Conservation (phyloP, 2,797 vertebrate genomes). For the Falco naumanni region DNA sequence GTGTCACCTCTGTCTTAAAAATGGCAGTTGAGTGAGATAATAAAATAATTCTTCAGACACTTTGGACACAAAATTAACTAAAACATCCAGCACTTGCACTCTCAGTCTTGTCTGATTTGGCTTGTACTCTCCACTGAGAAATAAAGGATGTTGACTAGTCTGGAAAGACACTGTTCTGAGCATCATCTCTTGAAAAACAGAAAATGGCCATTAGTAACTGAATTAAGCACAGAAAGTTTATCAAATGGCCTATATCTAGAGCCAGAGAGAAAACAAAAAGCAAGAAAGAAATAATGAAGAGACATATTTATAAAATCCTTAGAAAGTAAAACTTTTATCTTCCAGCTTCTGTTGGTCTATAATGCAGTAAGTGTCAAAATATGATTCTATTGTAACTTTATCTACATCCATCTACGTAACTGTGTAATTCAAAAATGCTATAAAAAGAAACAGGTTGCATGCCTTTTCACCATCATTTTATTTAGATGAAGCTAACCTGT, state of each 20-base stretch:
- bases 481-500: not conserved
- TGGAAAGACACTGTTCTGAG: not conserved
- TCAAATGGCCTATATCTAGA: not conserved
- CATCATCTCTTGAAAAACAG: not conserved
- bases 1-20: not conserved
- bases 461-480: not conserved
- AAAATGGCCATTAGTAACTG: not conserved
- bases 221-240: not conserved
- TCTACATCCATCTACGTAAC: not conserved
- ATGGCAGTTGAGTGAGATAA: not conserved
- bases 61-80: not conserved
- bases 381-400: not conserved
- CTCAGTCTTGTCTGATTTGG: not conserved
- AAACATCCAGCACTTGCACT: not conserved
- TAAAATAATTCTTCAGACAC: not conserved
- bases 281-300: not conserved
- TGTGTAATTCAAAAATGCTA: not conserved
- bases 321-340: not conserved
- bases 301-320: not conserved
- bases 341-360: not conserved
- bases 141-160: not conserved
- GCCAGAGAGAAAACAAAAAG: not conserved
- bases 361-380: not conserved
- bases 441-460: not conserved
- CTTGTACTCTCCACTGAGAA: not conserved